phyloP scores from a whole-genome alignment of 2,888 invertebrate species.

The Portevinia maculata region DNA sequence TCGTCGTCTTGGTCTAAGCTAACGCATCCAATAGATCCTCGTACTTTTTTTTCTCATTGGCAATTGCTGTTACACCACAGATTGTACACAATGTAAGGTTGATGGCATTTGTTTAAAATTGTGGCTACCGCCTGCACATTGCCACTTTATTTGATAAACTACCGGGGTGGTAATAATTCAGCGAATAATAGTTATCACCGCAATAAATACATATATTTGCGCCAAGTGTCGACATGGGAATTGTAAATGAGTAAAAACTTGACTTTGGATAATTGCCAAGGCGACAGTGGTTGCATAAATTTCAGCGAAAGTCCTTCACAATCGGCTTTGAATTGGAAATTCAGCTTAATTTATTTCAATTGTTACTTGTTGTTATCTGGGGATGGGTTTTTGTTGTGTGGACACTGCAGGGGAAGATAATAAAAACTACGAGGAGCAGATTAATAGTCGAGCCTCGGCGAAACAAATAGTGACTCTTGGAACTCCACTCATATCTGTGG shows the following conservation, averaged over 20 bases:
- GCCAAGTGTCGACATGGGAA: constrained; percentile 60
- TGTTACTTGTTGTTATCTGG: too few species aligned
- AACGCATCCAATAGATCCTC: constrained; percentile 17
- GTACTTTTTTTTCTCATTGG: constrained; percentile 38
- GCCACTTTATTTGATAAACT: constrained; percentile 71
- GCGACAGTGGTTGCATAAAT: constrained; percentile 63
- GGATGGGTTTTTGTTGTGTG: too few species aligned
- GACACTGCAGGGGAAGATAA: too few species aligned
- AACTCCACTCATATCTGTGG: too few species aligned
- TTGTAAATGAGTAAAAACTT: constrained; percentile 52
- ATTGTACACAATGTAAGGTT: constrained; percentile 35
- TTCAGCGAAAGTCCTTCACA: constrained; percentile 9
- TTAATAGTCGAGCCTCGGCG: too few species aligned
- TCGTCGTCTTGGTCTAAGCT: constrained; percentile 10
- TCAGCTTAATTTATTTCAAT: constrained; percentile 3
- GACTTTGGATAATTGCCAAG: constrained; percentile 69
- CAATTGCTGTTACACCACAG: constrained; percentile 35
- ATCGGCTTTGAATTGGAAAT: not conserved
- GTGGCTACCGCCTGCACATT: constrained; percentile 39
- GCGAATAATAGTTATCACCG: constrained; percentile 69
- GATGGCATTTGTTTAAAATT: constrained; percentile 37
- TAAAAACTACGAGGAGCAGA: too few species aligned
- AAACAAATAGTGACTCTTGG: too few species aligned
- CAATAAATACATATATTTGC: constrained; percentile 58
- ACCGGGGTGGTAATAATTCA: constrained; percentile 64